Conservation (phyloP, 1,140 invertebrate genomes). For the Vollenhovia emeryi region DNA sequence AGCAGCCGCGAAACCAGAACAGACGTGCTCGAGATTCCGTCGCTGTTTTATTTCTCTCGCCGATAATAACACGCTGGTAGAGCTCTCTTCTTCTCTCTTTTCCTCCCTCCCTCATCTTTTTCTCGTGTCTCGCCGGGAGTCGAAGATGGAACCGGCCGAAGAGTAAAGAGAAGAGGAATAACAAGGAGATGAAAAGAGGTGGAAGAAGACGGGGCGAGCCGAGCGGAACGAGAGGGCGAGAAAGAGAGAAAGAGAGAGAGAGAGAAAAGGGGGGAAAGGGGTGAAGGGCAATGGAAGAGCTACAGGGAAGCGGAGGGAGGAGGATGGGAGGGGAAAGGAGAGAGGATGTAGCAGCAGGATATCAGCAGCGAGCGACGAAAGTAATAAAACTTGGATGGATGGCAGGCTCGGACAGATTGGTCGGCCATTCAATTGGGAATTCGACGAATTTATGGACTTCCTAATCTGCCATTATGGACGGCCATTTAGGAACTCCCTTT, state of each 20-base stretch:
- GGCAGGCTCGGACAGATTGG: constrained; percentile 67
- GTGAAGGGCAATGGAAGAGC: constrained; percentile 18
- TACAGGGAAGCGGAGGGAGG: constrained; percentile 11
- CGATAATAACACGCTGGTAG: constrained; percentile 42
- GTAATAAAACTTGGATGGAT: constrained; percentile 66
- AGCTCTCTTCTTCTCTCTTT: background rate
- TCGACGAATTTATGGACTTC: constrained; percentile 72
- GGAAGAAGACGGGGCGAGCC: constrained; percentile 12
- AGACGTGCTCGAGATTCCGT: constrained; percentile 50
- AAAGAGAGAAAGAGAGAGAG: background rate
- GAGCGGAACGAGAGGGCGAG: background rate
- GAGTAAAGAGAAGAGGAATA: constrained; percentile 50
- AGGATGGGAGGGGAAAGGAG: background rate
- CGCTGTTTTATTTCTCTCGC: constrained; percentile 48
- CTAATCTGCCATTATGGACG: constrained; percentile 55
- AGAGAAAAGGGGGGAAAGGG: constrained; percentile 13
- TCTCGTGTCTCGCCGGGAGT: constrained; percentile 29
- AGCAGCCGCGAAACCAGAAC: constrained; percentile 49
- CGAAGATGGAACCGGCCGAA: constrained; percentile 7
- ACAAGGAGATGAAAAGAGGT: constrained; percentile 50
- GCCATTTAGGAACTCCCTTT: constrained; percentile 20
- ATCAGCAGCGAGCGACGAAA: constrained; percentile 38
- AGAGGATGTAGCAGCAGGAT: constrained; percentile 42
- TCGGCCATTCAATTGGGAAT: constrained; percentile 68
- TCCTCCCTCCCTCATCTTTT: constrained; percentile 10